phyloP scores from a whole-genome alignment of 1,140 invertebrate genomes.

The Drosophila ficusphila region DNA sequence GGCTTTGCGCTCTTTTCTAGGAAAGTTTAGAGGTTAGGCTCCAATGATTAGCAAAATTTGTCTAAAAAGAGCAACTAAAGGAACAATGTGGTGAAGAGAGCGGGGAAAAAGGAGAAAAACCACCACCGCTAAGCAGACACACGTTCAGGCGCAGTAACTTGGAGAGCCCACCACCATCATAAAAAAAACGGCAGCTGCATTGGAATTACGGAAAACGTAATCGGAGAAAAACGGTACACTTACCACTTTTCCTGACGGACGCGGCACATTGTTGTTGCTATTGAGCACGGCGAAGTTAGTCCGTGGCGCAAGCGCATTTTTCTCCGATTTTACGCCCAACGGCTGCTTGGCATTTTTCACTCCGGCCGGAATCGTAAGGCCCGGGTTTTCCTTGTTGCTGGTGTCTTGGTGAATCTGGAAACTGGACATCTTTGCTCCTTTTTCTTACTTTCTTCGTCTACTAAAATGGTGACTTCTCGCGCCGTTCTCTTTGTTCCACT shows the following conservation, averaged over 20 bases:
- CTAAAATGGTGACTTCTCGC: constrained; percentile 61
- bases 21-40: constrained; percentile 61
- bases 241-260: constrained; percentile 70
- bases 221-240: constrained; percentile 50
- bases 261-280: constrained; percentile 76
- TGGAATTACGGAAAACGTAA: constrained; percentile 55
- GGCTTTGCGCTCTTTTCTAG: constrained; percentile 56
- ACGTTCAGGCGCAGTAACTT: neutral
- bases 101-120: constrained; percentile 24
- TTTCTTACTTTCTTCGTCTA: constrained; percentile 17
- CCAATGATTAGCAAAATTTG: constrained; percentile 34
- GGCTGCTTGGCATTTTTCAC: constrained; percentile 53
- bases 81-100: neutral
- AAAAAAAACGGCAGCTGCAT: constrained; percentile 66
- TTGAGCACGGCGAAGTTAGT: constrained; percentile 84
- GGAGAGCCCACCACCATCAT: constrained; percentile 71
- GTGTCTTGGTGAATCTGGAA: constrained; percentile 87
- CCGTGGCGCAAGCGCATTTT: constrained; percentile 65
- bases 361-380: constrained; percentile 40
- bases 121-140: constrained; percentile 44
- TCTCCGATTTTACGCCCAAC: constrained; percentile 46
- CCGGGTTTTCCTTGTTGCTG: constrained; percentile 86
- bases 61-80: neutral
- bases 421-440: constrained; percentile 84
- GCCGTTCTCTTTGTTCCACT: constrained; percentile 55